phyloP scores from a whole-genome alignment of 2,113 vertebrate genomes.

The Lagopus muta region DNA sequence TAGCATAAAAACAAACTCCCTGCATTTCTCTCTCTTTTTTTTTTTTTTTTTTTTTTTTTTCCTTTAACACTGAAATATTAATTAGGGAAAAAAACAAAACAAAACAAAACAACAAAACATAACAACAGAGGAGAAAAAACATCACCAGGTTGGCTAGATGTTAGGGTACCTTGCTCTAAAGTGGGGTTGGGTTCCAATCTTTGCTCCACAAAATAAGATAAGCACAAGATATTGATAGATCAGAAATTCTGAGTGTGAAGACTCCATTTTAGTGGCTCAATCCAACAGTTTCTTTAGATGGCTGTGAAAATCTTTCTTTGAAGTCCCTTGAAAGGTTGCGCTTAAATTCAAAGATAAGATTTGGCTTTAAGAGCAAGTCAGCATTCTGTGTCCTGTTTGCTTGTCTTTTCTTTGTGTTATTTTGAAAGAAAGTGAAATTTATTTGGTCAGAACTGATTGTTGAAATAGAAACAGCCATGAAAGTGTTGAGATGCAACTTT shows the following conservation, averaged over 20 bases:
- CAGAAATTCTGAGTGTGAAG: background rate
- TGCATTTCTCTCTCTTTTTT: background rate
- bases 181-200: background rate
- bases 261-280: background rate
- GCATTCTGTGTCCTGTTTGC: background rate
- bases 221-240: background rate
- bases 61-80: background rate
- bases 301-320: background rate
- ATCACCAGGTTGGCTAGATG: background rate
- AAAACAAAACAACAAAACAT: background rate
- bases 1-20: background rate
- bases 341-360: conserved; percentile 13
- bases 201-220: background rate
- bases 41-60: background rate
- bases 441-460: background rate
- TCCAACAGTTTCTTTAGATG: background rate
- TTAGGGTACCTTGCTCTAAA: background rate
- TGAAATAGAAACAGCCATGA: background rate
- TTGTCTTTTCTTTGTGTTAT: background rate
- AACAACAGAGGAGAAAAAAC: background rate
- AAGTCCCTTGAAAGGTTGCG: background rate
- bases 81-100: background rate
- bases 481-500: background rate
- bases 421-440: background rate
- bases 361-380: background rate